phyloP scores from a whole-genome alignment of 2,113 vertebrate genomes.

The Gasterosteus aculeatus region DNA sequence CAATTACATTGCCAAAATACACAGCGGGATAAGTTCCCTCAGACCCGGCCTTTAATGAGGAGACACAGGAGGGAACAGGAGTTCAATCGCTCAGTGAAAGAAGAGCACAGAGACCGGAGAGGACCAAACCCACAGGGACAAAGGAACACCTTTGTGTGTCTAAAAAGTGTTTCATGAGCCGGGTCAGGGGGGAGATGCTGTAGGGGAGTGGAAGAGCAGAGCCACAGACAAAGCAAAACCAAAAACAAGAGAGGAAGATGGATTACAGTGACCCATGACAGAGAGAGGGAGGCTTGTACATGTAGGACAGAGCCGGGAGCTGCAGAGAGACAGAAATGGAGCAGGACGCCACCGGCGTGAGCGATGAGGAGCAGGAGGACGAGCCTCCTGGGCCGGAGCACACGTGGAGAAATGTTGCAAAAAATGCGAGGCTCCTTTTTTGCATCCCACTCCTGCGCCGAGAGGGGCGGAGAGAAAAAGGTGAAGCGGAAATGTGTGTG shows the following conservation, averaged over 20 bases:
- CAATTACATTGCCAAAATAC: conserved; percentile 28
- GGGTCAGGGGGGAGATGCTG: conserved; percentile 19
- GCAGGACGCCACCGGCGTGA: conserved; percentile 58
- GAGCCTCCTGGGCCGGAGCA: conserved; percentile 47
- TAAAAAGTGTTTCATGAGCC: conserved; percentile 22
- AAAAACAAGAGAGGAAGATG: conserved; percentile 40
- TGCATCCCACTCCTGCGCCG: neutral
- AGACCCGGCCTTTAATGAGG: conserved; percentile 68
- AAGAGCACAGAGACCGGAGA: conserved; percentile 29
- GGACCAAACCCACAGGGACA: neutral
- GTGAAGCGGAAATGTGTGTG: neutral
- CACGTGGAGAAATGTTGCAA: conserved; percentile 30
- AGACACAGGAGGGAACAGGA: conserved; percentile 44
- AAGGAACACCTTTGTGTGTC: neutral
- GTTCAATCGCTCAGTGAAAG: conserved; percentile 49
- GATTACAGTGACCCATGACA: conserved; percentile 57
- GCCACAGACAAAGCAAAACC: conserved; percentile 45
- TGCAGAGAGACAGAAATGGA: conserved; percentile 66
- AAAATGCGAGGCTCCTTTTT: conserved; percentile 9
- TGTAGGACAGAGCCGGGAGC: conserved; percentile 60
- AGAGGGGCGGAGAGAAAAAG: neutral
- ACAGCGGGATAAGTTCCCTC: conserved; percentile 19
- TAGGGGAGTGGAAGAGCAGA: conserved; percentile 45
- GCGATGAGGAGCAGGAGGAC: conserved; percentile 44
- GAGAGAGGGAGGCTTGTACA: conserved; percentile 60